These are phyloP conservation scores for Neolamprologus caudopunctatus DNA, from an alignment of 2,113 vertebrate genomes.

Conservation along the genomic window DNA sequence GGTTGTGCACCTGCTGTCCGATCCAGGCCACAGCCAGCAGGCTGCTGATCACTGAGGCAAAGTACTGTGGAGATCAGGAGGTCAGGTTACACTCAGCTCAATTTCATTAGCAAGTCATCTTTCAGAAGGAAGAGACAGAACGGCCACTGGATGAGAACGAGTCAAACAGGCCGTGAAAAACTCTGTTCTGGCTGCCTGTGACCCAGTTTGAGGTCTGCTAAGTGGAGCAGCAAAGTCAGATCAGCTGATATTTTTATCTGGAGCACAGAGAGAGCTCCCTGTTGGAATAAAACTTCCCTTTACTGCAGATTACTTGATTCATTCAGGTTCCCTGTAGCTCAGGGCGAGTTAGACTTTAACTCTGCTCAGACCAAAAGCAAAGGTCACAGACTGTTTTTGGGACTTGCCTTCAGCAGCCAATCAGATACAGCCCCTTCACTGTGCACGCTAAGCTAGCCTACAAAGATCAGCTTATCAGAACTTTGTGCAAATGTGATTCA, in stretches of 20 bases:
- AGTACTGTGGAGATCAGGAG: conserved; percentile 76
- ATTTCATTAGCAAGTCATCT: not conserved
- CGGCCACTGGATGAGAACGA: not conserved
- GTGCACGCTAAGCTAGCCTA: not conserved
- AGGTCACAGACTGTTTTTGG: not conserved
- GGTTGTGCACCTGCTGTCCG: conserved; percentile 97
- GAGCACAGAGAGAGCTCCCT: not conserved
- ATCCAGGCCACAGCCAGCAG: conserved; percentile 89
- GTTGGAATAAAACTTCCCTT: not conserved
- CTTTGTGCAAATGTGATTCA: not conserved
- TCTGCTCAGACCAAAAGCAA: not conserved
- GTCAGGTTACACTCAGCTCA: not conserved
- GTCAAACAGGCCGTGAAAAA: not conserved
- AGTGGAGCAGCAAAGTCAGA: conserved; percentile 33
- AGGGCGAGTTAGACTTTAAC: not conserved
- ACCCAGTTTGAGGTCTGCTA: conserved; percentile 22
- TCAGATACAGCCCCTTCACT: not conserved
- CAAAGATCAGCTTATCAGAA: not conserved
- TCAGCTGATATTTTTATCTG: conserved; percentile 38
- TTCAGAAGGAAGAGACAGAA: not conserved
- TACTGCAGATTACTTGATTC: not conserved
- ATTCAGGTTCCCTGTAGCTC: not conserved
- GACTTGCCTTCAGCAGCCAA: not conserved
- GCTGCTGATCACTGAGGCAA: conserved; percentile 83
- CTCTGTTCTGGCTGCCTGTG: not conserved